A percentile compares a stretch with the other conserved stretches of the same genome.
These are phyloP conservation scores for Drosophila insularis DNA, from an alignment of 1,140 invertebrate species.

Conservation along the genomic window DNA sequence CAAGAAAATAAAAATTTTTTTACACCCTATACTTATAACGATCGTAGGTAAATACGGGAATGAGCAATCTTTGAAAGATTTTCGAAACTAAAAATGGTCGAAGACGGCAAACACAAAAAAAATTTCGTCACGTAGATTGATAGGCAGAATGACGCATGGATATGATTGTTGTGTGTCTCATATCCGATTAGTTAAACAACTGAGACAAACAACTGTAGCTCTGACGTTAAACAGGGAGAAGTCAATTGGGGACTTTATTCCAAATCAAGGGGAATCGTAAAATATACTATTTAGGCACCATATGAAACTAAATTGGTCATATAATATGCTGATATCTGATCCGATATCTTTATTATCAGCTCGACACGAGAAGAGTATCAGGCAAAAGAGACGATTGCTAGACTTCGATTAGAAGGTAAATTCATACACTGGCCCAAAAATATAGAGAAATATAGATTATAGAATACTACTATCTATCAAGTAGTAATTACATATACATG, in stretches of 20 bases:
- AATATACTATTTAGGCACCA: not conserved
- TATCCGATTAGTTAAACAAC: not conserved
- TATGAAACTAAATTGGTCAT: not conserved
- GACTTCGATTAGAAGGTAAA: not conserved
- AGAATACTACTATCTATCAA: not conserved
- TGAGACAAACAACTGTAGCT: not conserved
- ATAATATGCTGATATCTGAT: slow-evolving; percentile 8
- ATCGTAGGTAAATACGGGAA: not conserved
- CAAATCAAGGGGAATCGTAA: slow-evolving; percentile 3
- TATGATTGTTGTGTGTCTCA: not conserved
- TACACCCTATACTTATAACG: not conserved
- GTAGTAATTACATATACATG: not conserved
- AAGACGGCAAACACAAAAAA: not conserved
- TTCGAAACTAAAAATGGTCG: not conserved
- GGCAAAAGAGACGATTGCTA: not conserved
- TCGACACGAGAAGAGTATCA: not conserved
- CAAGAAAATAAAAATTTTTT: not conserved
- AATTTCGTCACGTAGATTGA: slow-evolving; percentile 8
- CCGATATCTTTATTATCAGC: not conserved
- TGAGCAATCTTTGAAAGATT: not conserved
- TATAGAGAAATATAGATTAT: not conserved
- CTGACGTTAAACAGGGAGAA: not conserved
- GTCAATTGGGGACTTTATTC: not conserved
- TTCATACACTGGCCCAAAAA: not conserved
- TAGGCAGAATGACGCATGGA: slow-evolving; percentile 1